Evolutionary conservation across 2,797 vertebrate genomes (phyloP), one percentile per base, ranked within the genome.

Genomic region (Masticophis lateralis): DNA sequence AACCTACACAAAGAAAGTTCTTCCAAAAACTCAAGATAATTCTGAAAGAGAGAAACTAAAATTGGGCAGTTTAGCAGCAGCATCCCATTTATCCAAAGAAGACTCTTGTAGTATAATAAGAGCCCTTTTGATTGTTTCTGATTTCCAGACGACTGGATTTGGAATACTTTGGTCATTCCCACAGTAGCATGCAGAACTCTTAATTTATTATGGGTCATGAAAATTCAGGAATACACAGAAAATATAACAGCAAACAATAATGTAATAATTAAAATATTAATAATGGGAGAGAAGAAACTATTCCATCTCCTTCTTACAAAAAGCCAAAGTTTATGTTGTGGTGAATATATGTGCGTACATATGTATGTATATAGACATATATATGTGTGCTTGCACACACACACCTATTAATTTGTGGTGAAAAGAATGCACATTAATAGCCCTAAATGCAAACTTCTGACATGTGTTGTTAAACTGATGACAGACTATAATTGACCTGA

Each of bases 91-190:
- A 37, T 18, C 32, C 25, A 89, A 93, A 55, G 66, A 88, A 88
- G 25, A 89, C 25, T 28, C n/a, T 66, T 12, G 9, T 79, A 47
- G 37, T 60, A 60, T 43, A 88, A 60, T 27, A 61, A 89, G 32
- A 89, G 32, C 18, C 27, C 25, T 83, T 86, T 32, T 89, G 90
- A 89, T 95, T 5, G 79, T 89, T 95, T 94, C 63, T 3, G 89
- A 66, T 97, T 97, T 96, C 94, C 95, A 97, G 97, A 96, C 94
- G 96, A 95, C 95, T 94, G 92, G 86, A 95, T 93, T 94, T 95
- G 86, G 94, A 94, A 95, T 89, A 92, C 16, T 43, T 53, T 9
- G 60, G 88, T 93, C 47, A 92, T 91, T 11, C 92, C 93, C 96
- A 51, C 93, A 87, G 51, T 94, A 95, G 90, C 95, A 88, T 95